Evolutionary conservation across 1,140 invertebrate species (phyloP).

Genomic region (Oncopeltus fasciatus): DNA sequence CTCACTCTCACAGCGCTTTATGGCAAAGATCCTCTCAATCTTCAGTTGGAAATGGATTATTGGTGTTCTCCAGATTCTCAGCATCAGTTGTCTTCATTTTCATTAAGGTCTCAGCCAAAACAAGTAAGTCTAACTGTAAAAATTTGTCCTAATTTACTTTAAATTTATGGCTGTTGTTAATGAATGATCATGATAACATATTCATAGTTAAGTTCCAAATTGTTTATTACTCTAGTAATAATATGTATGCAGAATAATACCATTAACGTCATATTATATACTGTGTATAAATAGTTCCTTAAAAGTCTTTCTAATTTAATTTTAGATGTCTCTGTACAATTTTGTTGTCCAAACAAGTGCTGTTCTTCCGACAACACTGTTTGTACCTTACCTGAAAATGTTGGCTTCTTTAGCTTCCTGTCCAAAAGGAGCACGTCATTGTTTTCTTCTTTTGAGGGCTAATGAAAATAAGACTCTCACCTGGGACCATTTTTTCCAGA

Average conservation of each 20-base stretch:
- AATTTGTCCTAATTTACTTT: constrained; percentile 4
- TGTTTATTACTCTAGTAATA: no score
- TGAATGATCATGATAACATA: no score
- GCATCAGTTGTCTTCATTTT: constrained; percentile 22
- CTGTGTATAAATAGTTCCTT: background rate
- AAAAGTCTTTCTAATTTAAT: constrained; percentile 5
- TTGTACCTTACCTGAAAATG: constrained; percentile 77
- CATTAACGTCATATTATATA: no score
- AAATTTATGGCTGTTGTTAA: no score
- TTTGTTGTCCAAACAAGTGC: constrained; percentile 79
- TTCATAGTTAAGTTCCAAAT: no score
- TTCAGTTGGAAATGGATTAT: constrained; percentile 62
- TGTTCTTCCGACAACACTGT: constrained; percentile 66
- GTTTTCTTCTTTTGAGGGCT: constrained; percentile 73
- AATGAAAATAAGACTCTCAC: constrained; percentile 33
- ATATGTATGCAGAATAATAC: no score
- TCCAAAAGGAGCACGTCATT: constrained; percentile 54
- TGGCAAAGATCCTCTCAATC: constrained; percentile 49
- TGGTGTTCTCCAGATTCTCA: constrained; percentile 54
- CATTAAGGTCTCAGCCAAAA: constrained; percentile 26
- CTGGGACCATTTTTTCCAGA: constrained; percentile 81
- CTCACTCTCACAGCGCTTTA: constrained; percentile 65
- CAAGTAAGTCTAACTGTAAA: constrained; percentile 10
- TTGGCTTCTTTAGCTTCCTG: constrained; percentile 65
- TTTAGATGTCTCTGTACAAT: constrained; percentile 69